A percentile compares a stretch with the other conserved stretches of the same genome.
Evolutionary conservation across 2,797 vertebrate genomes (phyloP).

Genomic region (Hypotaenidia okinawae): DNA sequence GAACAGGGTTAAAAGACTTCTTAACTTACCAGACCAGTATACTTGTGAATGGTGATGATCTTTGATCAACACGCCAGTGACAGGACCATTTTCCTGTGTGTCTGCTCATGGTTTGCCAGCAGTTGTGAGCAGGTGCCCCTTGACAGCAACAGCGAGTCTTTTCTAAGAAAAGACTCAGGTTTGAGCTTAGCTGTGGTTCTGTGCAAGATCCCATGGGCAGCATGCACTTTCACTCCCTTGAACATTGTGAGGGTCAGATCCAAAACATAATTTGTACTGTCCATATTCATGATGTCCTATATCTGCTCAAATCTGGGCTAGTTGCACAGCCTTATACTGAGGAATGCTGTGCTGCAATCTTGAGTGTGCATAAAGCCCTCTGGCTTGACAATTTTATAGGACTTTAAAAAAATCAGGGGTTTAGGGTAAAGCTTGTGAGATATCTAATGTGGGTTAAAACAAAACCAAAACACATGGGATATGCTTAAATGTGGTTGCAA

Average conservation of each 20-base stretch:
- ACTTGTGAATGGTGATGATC: not conserved
- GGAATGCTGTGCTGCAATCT: not conserved
- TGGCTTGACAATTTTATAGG: not conserved
- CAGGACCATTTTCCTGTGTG: not conserved
- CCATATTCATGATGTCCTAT: not conserved
- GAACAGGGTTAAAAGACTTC: not conserved
- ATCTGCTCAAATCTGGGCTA: not conserved
- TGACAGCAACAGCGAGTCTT: not conserved
- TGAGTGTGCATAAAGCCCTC: not conserved
- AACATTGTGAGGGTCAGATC: not conserved
- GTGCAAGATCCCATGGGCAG: not conserved
- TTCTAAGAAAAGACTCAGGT: not conserved
- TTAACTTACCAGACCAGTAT: not conserved
- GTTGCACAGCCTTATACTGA: not conserved
- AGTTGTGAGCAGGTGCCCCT: not conserved
- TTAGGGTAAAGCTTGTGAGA: not conserved
- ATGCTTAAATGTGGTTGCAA: not conserved
- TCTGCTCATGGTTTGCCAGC: not conserved
- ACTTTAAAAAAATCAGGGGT: not conserved
- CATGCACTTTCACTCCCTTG: fast-evolving
- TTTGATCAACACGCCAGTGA: not conserved
- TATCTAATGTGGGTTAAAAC: not conserved
- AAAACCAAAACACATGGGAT: not conserved
- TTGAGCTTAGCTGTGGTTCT: not conserved
- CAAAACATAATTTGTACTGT: not conserved